These are phyloP conservation scores for Drosophila sproati DNA, from an alignment of 1,140 invertebrate species.

Conservation along the genomic window DNA sequence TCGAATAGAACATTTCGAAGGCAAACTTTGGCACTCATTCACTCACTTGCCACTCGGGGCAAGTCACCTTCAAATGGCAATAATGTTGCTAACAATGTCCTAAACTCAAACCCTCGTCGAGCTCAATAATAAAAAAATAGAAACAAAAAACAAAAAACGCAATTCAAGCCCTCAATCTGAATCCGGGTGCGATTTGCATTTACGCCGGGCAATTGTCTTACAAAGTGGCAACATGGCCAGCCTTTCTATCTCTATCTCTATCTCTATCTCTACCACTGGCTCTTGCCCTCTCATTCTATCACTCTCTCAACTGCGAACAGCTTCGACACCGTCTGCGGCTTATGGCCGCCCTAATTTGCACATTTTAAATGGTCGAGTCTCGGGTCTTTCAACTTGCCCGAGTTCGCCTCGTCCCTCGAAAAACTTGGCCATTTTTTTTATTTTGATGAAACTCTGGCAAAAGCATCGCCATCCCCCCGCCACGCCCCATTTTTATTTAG, in stretches of 20 bases:
- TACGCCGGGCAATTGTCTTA: slow-evolving; percentile 67
- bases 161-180: slow-evolving; percentile 34
- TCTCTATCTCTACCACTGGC: not conserved
- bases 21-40: slow-evolving; percentile 3
- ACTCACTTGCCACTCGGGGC: too few species aligned
- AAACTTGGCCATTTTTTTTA: slow-evolving; percentile 48
- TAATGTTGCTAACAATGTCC: slow-evolving; percentile 6
- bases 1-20: slow-evolving; percentile 1
- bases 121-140: slow-evolving; percentile 49
- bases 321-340: slow-evolving; percentile 53
- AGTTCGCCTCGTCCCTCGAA: not conserved
- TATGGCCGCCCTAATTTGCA: slow-evolving; percentile 79
- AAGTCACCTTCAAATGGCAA: slow-evolving; percentile 25
- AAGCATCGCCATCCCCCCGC: too few species aligned
- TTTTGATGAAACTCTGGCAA: slow-evolving; percentile 42
- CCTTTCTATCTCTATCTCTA: not conserved
- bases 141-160: slow-evolving; percentile 19
- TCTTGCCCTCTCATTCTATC: not conserved
- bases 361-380: slow-evolving; percentile 73
- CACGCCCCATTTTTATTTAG: too few species aligned
- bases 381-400: slow-evolving; percentile 6
- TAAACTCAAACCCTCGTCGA: not conserved
- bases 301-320: too few species aligned
- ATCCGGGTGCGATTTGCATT: slow-evolving; percentile 59
- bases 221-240: slow-evolving; percentile 69